Evolutionary conservation across 2,113 vertebrate genomes (phyloP).

Genomic region (Burhinus oedicnemus): DNA sequence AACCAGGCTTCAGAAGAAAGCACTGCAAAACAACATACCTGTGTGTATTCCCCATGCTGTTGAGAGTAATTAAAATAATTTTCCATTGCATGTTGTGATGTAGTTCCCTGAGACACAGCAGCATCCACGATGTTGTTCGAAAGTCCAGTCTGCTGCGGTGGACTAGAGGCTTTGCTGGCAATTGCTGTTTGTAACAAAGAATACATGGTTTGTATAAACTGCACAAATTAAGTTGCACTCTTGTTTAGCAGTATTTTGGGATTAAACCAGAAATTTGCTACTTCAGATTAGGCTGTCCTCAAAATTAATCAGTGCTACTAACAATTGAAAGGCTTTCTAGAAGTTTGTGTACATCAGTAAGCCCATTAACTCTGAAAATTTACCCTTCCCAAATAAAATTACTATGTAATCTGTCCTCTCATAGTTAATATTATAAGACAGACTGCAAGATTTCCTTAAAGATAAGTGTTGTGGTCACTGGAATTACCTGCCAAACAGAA

Average conservation of each 20-base stretch:
- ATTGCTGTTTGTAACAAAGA: slow-evolving; percentile 69
- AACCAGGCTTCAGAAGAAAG: background rate
- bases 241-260: background rate
- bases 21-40: slow-evolving; percentile 52
- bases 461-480: background rate
- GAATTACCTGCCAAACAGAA: background rate
- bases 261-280: background rate
- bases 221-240: background rate
- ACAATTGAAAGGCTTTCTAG: background rate
- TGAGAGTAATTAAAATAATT: slow-evolving; percentile 80
- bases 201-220: background rate
- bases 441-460: background rate
- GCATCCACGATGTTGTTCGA: slow-evolving; percentile 73
- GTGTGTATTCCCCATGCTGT: slow-evolving; percentile 82
- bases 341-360: background rate
- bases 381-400: background rate
- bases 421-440: background rate
- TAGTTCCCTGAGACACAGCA: slow-evolving; percentile 78
- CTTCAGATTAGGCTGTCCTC: background rate
- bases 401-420: no score
- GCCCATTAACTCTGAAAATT: background rate
- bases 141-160: slow-evolving; percentile 73
- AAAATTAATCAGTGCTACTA: background rate
- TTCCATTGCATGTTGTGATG: slow-evolving; percentile 80
- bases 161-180: slow-evolving; percentile 78